phyloP scores from a whole-genome alignment of 2,797 vertebrate genomes.

The Cephalopachus bancanus region DNA sequence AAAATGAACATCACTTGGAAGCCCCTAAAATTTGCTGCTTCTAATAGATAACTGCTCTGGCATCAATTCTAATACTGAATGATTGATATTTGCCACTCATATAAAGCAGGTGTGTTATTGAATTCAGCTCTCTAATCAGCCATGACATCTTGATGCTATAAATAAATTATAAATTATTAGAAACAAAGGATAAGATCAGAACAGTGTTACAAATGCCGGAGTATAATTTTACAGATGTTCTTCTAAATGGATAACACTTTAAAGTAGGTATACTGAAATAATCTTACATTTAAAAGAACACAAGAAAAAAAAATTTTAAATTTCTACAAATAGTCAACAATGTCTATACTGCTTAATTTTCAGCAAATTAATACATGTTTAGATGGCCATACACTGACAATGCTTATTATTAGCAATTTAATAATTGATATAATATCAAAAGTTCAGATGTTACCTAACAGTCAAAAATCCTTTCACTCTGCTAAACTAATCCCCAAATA shows the following conservation, averaged over 20 bases:
- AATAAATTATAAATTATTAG: background rate
- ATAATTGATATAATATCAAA: constrained; percentile 10
- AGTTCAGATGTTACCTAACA: background rate
- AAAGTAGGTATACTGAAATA: background rate
- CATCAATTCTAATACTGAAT: background rate
- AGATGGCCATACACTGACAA: background rate
- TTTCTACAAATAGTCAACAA: background rate
- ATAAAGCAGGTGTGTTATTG: background rate
- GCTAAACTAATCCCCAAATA: background rate
- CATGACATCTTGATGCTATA: background rate
- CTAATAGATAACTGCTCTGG: background rate
- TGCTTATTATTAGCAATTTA: background rate
- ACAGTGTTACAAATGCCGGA: background rate
- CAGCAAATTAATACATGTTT: background rate
- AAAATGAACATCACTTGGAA: background rate
- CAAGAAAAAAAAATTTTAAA: background rate
- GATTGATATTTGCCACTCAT: background rate
- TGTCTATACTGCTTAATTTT: background rate
- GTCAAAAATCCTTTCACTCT: constrained; percentile 33
- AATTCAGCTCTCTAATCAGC: background rate
- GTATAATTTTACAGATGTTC: background rate
- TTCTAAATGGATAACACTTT: background rate
- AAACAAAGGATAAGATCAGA: background rate
- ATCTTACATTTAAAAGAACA: constrained; percentile 6
- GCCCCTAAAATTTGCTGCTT: background rate